Base-by-base conservation (phyloP, 1,140 invertebrate genomes). In the Drosophila santomea region DNA sequence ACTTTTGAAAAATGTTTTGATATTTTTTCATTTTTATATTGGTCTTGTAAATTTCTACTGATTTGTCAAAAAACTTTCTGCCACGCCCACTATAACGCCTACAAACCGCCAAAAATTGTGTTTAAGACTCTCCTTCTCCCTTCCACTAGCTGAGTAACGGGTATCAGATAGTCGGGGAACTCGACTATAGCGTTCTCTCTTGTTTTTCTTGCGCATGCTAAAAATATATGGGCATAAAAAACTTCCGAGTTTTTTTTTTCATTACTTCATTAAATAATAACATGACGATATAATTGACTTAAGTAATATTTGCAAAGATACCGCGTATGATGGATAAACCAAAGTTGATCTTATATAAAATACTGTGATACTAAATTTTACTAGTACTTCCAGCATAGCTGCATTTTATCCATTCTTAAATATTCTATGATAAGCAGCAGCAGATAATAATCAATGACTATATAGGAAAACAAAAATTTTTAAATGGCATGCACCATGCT, bases 311-410 rank as follows among this genome's bases (percentile, higher is more conserved):
- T 55, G 68, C 45, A 79, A 64, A 74, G 44, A 78, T 50, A 55
- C 64, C 39, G 63, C 58, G 59, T 67, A 48, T 64, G 72, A 78
- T 51, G 60, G 50, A 60, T 76, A 61, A 69, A 75, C 62, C 55
- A 90, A 86, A 89, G 88, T 91, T 90, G 74, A 91, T 85, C 91
- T 91, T 92, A 92, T 80, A 92, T 88, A 92, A 92, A 92, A 92
- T 92, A 92, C 91, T 92, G 91, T 92, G 91, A 92, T 92, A 92
- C 91, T 91, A 92, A 91, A 91, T 91, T 92, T 92, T 91, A 92
- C 91, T 92, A 92, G 91, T 91, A 92, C 89, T 92, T 92, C 91
- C 91, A 92, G 91, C 91, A 92, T 90, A 92, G 91, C 91, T 92
- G 91, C 91, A 91, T 91, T 92, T 92, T 90, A 91, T 92, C 85